A percentile compares a stretch with the other conserved stretches of the same genome.
phyloP scores from a whole-genome alignment of 2,797 vertebrate species.

The Epinephelus coioides region DNA sequence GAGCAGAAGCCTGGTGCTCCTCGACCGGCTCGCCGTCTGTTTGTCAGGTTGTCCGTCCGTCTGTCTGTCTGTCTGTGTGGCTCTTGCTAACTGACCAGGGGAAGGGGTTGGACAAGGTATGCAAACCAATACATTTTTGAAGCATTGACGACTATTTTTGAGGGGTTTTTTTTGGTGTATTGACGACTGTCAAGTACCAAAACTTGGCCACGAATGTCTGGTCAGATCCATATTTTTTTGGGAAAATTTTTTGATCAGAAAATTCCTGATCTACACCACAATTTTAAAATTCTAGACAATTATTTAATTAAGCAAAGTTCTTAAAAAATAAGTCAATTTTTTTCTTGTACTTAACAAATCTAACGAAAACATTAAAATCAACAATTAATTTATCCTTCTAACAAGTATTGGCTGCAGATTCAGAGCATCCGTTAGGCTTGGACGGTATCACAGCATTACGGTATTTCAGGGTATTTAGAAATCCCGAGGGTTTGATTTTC shows the following conservation, averaged over 20 bases:
- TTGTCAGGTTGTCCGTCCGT: conserved; percentile 39
- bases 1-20: conserved; percentile 69
- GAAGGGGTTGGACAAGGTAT: background rate
- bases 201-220: background rate
- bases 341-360: background rate
- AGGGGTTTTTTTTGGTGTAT: no score
- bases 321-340: background rate
- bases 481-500: no score
- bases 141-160: no score
- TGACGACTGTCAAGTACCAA: background rate
- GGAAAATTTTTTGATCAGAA: background rate
- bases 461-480: no score
- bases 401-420: background rate
- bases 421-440: background rate
- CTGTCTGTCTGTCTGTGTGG: conserved; percentile 8
- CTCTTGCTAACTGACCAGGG: conserved; percentile 17
- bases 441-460: no score
- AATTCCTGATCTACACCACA: background rate
- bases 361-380: background rate
- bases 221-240: background rate
- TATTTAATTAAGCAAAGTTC: no score
- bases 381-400: background rate
- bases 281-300: background rate
- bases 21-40: conserved; percentile 60
- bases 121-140: background rate